Evolutionary conservation across 2,113 vertebrate genomes (phyloP), one percentile per base, ranked within the genome.

Genomic region (Myodes glareolus): DNA sequence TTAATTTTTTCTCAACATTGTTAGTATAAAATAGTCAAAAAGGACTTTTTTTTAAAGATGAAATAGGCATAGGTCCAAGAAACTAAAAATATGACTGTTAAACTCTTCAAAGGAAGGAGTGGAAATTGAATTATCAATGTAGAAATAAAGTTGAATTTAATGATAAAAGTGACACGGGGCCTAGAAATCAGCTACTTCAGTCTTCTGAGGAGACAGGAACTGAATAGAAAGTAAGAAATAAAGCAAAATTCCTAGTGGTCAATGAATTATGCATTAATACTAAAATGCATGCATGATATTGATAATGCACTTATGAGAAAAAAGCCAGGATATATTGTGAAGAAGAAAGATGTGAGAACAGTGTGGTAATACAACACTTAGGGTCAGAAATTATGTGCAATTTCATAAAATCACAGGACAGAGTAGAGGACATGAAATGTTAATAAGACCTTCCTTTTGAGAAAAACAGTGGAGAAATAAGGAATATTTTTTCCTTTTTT

Each of bases 71-170:
- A 75, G 29, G 75, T 91, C 63, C 90, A 55, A 95, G 93, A 88
- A 94, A 63, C 14, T 82, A 92, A 96, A 95, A 92, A 91, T 85
- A 39, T 93, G n/a, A 63, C 68, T 65, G 11, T 72, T 96, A 90
- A 94, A 67, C 42, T 52, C 65, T 72, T 92, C 29, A 89, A 50
- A 88, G 25, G 21, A 87, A 78, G 68, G 3, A 45, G 47, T 76
- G 67, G 90, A 97, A 92, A 70, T 33, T 75, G 39, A 84, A 88
- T 88, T 85, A 91, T 55, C 82, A 58, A 80, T 95, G 77, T 94
- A 91, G 52, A 88, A 84, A 29, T 75, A 94, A 94, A 31, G 21
- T 90, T 95, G 52, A 90, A 25, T 65, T 72, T n/a, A 93, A 50
- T 36, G 82, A 91, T n/a, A 90, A 89, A 88, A 70, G 45, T 63